Percentiles rank a stretch among this genome's conserved stretches.
Conservation (phyloP, 2,888 invertebrate species). For the Parelbella ahira region DNA sequence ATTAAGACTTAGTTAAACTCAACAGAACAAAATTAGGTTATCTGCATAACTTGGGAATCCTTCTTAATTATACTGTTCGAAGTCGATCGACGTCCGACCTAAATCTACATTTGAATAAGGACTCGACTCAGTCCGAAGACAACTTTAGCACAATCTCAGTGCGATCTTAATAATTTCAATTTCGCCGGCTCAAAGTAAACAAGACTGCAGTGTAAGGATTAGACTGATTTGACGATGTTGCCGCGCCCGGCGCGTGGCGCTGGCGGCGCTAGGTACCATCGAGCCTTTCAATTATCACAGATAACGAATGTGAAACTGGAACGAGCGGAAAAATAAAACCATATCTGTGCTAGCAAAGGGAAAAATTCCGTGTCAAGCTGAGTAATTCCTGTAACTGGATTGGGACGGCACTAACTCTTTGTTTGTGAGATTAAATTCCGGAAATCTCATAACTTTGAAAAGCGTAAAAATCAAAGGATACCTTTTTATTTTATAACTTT, state of each 20-base stretch:
- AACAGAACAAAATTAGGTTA: conserved; percentile 46
- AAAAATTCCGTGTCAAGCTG: conserved; percentile 17
- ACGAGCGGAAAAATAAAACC: conserved; percentile 25
- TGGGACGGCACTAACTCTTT: conserved; percentile 10
- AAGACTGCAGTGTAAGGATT: conserved; percentile 61
- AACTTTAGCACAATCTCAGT: conserved; percentile 68
- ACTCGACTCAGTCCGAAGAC: conserved; percentile 51
- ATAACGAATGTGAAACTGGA: conserved; percentile 29
- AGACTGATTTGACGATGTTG: conserved; percentile 67
- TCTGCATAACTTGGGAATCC: conserved; percentile 49
- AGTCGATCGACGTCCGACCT: conserved; percentile 70
- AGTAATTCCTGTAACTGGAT: conserved; percentile 22
- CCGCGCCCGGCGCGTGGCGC: conserved; percentile 30
- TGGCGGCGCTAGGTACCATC: conserved; percentile 37
- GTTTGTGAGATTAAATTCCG: conserved; percentile 7
- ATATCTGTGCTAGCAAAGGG: conserved; percentile 18
- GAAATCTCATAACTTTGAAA: too few species aligned
- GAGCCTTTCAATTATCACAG: conserved; percentile 30
- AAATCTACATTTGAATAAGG: conserved; percentile 72
- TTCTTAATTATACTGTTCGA: conserved; percentile 63
- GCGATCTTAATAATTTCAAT: conserved; percentile 74
- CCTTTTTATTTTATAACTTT: too few species aligned
- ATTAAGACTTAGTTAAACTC: too few species aligned
- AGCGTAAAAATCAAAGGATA: too few species aligned
- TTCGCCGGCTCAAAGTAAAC: conserved; percentile 63